Base-by-base conservation (phyloP, 2,797 vertebrate genomes). In the Sternotherus odoratus region DNA sequence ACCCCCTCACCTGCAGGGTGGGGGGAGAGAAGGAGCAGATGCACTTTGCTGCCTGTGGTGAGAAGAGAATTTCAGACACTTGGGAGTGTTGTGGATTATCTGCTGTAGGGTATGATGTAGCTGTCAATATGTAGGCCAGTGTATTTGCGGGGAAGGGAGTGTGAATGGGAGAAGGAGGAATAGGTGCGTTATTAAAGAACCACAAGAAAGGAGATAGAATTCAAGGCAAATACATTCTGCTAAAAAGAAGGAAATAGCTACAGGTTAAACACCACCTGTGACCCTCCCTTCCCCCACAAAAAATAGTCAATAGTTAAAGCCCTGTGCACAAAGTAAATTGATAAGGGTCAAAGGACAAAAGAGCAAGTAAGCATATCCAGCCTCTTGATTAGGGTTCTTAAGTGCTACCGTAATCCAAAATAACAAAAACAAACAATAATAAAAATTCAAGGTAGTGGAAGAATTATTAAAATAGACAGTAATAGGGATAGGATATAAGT, bases 261-360 rank as follows among this genome's bases (percentile, higher is more conserved):
- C 60, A 49, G 26, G 2, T n/a, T 10, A 9, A 56, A 24, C 43
- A 60, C 46, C 12, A 54, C n/a, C 24, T 19, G 53, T 83, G 77
- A 12, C 60, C 24, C 2, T 0, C 43, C 60, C 8, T 3, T 8
- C 56, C 33, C 33, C 48, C 1, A 12, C 21, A 60, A 79, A 81
- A 15, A 21, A 5, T 26, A 51, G 19, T 49, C 43, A 4, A 8
- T 13, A 56, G 49, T 49, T 60, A 9, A 77, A 49, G 36, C 85
- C 0, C 21, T 78, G 9, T 0, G 0, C 1, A 43, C 13, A 49
- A 53, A 54, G 3, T 1, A 2, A 39, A 57, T n/a, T 10, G 63
- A 69, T 39, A 36, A 1, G 79, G 77, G 74, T 2, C 7, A 48
- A 26, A 28, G 56, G 46, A 21, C 2, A 2, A 28, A 81, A 5